Percentiles rank a stretch among this genome's conserved stretches.
Evolutionary conservation across 2,113 vertebrate genomes (phyloP).

Genomic region (Crypturellus undulatus): DNA sequence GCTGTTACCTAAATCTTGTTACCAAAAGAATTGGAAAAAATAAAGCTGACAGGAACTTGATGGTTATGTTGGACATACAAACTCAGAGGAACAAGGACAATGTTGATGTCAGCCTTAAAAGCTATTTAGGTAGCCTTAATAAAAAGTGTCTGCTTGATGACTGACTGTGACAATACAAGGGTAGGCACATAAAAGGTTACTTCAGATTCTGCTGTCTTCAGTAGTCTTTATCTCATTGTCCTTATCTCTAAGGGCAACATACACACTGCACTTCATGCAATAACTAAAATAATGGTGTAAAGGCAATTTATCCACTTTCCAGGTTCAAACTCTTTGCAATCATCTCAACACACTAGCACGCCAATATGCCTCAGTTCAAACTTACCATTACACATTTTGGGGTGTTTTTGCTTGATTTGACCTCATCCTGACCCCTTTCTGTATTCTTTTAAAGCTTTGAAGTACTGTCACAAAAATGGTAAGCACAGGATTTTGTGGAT

Average conservation of each 20-base stretch:
- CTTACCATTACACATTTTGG: not conserved
- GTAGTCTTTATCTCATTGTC: not conserved
- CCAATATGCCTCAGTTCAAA: not conserved
- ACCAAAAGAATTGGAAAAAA: not conserved
- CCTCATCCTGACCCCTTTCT: not conserved
- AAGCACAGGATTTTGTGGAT: not conserved
- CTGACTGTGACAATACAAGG: not conserved
- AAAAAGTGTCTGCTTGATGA: not conserved
- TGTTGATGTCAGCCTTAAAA: not conserved
- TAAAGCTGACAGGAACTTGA: not conserved
- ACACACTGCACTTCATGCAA: accelerated
- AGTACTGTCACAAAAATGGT: not conserved
- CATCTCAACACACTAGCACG: not conserved
- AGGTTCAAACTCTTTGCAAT: not conserved
- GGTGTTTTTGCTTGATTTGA: not conserved
- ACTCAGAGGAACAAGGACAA: not conserved
- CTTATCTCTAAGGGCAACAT: not conserved
- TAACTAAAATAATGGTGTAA: not conserved
- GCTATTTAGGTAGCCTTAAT: not conserved
- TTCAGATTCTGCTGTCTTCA: not conserved
- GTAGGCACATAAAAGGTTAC: not conserved
- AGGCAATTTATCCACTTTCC: not conserved
- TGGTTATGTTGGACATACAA: not conserved
- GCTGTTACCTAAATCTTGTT: not conserved
- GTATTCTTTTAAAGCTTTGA: not conserved